Evolutionary conservation across 2,888 invertebrate species (phyloP).

Genomic region (Cheilosia scutellata): DNA sequence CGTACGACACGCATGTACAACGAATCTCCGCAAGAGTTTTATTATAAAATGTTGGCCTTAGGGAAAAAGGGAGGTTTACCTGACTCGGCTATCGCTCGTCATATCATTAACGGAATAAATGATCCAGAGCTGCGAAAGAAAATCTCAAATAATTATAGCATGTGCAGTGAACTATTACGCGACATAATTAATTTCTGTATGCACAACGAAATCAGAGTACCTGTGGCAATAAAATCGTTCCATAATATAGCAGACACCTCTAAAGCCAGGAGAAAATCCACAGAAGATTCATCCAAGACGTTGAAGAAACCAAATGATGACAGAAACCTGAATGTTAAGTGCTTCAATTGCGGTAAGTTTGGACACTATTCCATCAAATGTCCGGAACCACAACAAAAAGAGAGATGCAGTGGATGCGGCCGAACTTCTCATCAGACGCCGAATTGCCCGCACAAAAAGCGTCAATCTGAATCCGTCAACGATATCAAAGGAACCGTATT

Average conservation of each 20-base stretch:
- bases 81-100: slow-evolving; percentile 54
- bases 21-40: slow-evolving; percentile 46
- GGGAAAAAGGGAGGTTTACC: slow-evolving; percentile 49
- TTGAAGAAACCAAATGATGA: too few species aligned
- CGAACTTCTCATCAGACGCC: slow-evolving; percentile 38
- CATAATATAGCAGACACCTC: background rate
- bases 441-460: background rate
- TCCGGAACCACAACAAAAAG: slow-evolving; percentile 46
- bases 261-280: background rate
- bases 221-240: background rate
- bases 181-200: slow-evolving; percentile 56
- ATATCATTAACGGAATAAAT: slow-evolving; percentile 68
- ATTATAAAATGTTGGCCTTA: slow-evolving; percentile 59
- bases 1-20: slow-evolving; percentile 14
- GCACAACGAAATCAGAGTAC: slow-evolving; percentile 49
- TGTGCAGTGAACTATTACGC: slow-evolving; percentile 38
- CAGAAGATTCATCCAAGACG: too few species aligned
- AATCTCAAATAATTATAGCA: slow-evolving; percentile 58
- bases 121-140: slow-evolving; percentile 52
- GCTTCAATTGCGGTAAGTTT: slow-evolving; percentile 46
- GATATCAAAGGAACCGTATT: slow-evolving; percentile 9
- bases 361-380: slow-evolving; percentile 45
- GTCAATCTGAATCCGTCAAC: background rate
- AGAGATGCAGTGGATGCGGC: slow-evolving; percentile 32
- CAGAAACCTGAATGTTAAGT: slow-evolving; percentile 18